A percentile compares a stretch with the other conserved stretches of the same genome.
phyloP scores from a whole-genome alignment of 2,113 vertebrate genomes.

The Corydoras sp. region DNA sequence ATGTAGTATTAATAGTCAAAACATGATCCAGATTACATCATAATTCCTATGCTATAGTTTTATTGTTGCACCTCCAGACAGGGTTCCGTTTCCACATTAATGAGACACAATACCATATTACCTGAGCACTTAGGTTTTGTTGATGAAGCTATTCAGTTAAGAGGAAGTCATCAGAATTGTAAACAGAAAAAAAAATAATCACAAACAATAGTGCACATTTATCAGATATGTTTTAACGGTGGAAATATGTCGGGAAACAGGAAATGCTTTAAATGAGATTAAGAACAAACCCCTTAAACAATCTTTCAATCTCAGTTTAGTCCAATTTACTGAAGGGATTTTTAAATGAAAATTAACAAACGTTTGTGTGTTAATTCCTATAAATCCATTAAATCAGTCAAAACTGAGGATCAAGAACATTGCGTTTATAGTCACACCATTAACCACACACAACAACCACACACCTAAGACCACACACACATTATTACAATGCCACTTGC shows the following conservation, averaged over 20 bases:
- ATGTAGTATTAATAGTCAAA: not conserved
- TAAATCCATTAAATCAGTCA: too few species aligned
- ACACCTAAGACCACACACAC: too few species aligned
- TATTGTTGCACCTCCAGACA: slow-evolving; percentile 12
- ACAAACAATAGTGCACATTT: not conserved
- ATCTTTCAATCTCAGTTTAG: not conserved
- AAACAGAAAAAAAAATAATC: not conserved
- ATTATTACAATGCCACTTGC: too few species aligned
- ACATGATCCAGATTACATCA: slow-evolving; percentile 9
- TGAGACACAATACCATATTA: not conserved
- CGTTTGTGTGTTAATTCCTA: too few species aligned
- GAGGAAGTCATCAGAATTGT: not conserved
- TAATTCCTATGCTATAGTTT: not conserved
- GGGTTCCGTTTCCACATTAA: not conserved
- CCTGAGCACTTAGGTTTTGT: not conserved
- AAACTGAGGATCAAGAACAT: too few species aligned
- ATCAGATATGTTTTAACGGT: not conserved
- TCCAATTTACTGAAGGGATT: not conserved
- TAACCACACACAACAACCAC: too few species aligned
- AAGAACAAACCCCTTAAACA: not conserved
- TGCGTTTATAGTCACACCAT: too few species aligned
- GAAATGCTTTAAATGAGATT: not conserved
- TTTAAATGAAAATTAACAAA: too few species aligned
- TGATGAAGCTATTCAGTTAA: not conserved
- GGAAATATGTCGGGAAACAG: slow-evolving; percentile 9